Conservation (phyloP, 2,113 vertebrate species). For the Ailurus styani region DNA sequence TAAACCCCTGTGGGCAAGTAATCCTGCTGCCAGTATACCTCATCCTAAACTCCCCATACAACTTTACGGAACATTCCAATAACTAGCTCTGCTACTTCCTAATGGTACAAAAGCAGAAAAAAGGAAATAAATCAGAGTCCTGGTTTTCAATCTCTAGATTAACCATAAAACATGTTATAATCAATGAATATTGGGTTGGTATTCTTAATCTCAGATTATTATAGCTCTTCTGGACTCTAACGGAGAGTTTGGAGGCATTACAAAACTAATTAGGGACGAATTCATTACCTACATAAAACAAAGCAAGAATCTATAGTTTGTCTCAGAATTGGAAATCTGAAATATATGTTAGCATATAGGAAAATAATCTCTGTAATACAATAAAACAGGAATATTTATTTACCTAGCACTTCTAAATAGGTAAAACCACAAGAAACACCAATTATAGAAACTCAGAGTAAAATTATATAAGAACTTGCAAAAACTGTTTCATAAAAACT, state of each 20-base stretch:
- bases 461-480: neutral
- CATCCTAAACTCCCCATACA: neutral
- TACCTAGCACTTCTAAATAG: neutral
- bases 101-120: neutral
- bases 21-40: neutral
- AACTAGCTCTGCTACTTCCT: neutral
- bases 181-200: neutral
- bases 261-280: neutral
- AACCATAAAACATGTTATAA: neutral
- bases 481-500: neutral
- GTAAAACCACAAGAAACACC: neutral
- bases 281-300: neutral
- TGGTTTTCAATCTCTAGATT: neutral
- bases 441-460: neutral
- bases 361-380: neutral
- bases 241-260: neutral
- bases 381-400: neutral
- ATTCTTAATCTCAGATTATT: neutral
- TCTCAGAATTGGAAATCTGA: neutral
- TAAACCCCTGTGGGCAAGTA: neutral
- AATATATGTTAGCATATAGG: neutral
- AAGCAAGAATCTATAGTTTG: neutral
- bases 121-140: neutral
- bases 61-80: neutral
- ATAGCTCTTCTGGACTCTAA: neutral